phyloP scores from a whole-genome alignment of 2,797 vertebrate species.

The Astyanax mexicanus region DNA sequence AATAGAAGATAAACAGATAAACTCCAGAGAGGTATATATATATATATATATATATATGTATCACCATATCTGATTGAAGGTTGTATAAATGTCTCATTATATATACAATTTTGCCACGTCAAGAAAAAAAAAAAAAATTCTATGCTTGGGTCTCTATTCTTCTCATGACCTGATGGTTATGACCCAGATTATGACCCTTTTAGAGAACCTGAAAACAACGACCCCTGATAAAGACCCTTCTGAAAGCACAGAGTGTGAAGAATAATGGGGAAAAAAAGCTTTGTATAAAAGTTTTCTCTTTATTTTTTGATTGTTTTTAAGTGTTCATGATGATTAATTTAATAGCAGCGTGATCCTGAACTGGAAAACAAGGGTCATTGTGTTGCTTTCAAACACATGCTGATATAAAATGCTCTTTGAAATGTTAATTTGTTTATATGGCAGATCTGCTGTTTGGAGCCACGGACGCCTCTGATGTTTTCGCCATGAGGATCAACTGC shows the following conservation, averaged over 20 bases:
- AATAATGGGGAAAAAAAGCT: neutral
- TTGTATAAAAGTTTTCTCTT: neutral
- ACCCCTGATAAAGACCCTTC: neutral
- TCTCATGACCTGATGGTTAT: no score
- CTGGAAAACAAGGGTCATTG: conserved; percentile 18
- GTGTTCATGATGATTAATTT: neutral
- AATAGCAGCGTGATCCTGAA: neutral
- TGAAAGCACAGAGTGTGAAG: neutral
- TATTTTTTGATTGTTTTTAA: neutral
- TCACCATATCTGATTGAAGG: no score
- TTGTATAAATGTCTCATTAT: no score
- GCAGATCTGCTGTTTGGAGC: conserved; percentile 26
- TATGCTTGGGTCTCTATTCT: no score
- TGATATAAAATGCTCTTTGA: conserved; percentile 29
- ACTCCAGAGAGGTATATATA: no score
- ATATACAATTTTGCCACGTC: no score
- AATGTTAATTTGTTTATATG: conserved; percentile 46
- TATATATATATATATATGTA: no score
- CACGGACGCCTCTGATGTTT: conserved; percentile 15
- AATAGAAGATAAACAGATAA: no score
- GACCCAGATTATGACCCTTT: no score
- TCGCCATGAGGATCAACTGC: conserved; percentile 34
- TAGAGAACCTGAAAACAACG: neutral
- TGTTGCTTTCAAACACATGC: neutral
- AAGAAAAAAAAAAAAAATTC: no score